Conservation (phyloP, 2,888 invertebrate species). For the Drosophila mimica region DNA sequence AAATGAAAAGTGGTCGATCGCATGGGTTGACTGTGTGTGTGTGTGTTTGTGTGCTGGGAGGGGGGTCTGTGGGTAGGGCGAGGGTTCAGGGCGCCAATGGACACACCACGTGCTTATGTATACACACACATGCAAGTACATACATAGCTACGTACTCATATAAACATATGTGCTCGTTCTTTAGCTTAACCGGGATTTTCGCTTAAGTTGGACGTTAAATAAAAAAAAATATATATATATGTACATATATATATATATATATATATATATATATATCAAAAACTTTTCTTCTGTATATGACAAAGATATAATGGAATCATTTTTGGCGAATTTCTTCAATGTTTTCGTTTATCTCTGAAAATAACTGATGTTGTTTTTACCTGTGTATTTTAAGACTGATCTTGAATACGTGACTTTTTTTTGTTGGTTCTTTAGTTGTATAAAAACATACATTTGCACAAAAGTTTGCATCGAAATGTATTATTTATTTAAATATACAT, state of each 20-base stretch:
- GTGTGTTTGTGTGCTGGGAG: background rate
- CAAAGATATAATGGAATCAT: background rate
- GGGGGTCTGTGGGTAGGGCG: background rate
- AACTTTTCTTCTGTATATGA: background rate
- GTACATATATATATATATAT: background rate
- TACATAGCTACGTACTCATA: background rate
- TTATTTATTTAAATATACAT: background rate
- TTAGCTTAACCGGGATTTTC: conserved; percentile 1
- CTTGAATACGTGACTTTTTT: background rate
- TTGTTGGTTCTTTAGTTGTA: background rate
- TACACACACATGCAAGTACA: conserved; percentile 1
- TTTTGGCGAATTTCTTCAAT: background rate
- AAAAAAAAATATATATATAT: background rate
- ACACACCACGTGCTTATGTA: conserved; percentile 38
- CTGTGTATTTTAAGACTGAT: background rate
- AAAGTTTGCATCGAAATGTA: background rate
- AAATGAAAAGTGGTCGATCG: conserved; percentile 55
- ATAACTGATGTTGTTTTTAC: background rate
- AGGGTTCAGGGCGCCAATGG: conserved; percentile 46
- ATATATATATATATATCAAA: background rate
- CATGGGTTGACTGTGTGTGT: conserved; percentile 1
- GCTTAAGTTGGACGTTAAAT: background rate
- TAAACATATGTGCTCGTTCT: background rate
- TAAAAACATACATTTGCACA: background rate
- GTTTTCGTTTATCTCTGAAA: background rate